Percentiles rank a stretch among this genome's conserved stretches.
phyloP scores from a whole-genome alignment of 1,140 invertebrate species.

The Notospermus geniculatus region DNA sequence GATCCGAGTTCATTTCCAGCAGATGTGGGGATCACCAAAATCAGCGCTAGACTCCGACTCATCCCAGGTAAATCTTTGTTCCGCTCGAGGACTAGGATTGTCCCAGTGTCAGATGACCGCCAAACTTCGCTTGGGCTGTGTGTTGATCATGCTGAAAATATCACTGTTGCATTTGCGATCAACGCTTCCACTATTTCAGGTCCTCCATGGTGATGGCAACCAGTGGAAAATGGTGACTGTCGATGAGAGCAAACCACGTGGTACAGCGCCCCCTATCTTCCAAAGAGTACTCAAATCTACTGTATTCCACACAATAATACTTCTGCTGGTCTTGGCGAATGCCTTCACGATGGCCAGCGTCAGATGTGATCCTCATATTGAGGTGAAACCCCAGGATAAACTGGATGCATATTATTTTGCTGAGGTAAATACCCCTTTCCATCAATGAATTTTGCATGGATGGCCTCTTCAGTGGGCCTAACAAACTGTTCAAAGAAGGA shows the following conservation, averaged over 20 bases:
- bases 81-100: not conserved
- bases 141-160: no score
- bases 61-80: constrained; percentile 41
- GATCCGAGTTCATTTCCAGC: constrained; percentile 98
- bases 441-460: not conserved
- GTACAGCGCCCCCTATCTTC: constrained; percentile 80
- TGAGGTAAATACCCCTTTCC: constrained; percentile 65
- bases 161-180: no score
- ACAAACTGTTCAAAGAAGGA: no score
- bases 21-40: constrained; percentile 89
- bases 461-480: not conserved
- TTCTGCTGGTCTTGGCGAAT: constrained; percentile 92
- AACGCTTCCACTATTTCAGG: constrained; percentile 60
- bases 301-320: constrained; percentile 81
- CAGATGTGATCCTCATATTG: constrained; percentile 83
- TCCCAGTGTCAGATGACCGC: not conserved
- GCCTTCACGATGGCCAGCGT: constrained; percentile 95
- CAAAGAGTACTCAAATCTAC: constrained; percentile 83
- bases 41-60: constrained; percentile 49
- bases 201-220: constrained; percentile 63
- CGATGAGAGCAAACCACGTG: constrained; percentile 91
- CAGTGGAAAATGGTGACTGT: constrained; percentile 89
- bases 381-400: constrained; percentile 72
- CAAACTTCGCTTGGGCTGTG: not conserved
- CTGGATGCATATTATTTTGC: constrained; percentile 88